Base-by-base conservation (phyloP, 2,113 vertebrate genomes). In the Casuarius casuarius region DNA sequence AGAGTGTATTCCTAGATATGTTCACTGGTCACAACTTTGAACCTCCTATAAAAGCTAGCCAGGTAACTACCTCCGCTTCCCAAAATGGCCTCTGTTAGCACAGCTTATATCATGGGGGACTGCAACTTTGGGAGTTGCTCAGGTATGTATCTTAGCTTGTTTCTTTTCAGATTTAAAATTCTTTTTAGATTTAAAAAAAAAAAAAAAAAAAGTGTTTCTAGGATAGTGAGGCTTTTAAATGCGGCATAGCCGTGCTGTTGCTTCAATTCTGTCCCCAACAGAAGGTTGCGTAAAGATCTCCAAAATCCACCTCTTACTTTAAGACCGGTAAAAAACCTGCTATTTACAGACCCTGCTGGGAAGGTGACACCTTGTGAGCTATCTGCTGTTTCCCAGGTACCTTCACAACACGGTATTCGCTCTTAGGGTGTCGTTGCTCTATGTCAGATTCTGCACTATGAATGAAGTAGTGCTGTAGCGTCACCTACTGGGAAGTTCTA, bases 401-500 rank as follows among this genome's bases (percentile, higher is more conserved):
- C 58, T 56, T 65, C 80, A 35, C 65, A 83, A 11, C 7, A 2
- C 0, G 25, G 0, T 12, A n/a, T 10, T 66, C 46, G 63, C 38
- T 38, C 19, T 11, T 21, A 3, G 6, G 1, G 19, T 19, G 44
- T 31, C 73, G 62, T 40, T 48, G 44, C 61, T n/a, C 21, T 17
- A 8, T 2, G 7, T 4, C 4, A 19, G 52, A 15, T 7, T 40
- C 74, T 59, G 72, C 42, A 51, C 80, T 35, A 48, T 5, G 38
- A 70, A 18, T 38, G 38, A 87, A 80, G 71, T 3, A 67, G 73
- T 84, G 74, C 75, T 11, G 40, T 4, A 78, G 80, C 70, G 91
- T 11, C 97, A 94, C 72, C 97, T 97, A 90, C 81, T 33, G 97
- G 94, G 38, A 63, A 86, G 8, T 26, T 58, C 52, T 87, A 26